Evolutionary conservation across 2,797 vertebrate species (phyloP).

Genomic region (Phoebastria nigripes): DNA sequence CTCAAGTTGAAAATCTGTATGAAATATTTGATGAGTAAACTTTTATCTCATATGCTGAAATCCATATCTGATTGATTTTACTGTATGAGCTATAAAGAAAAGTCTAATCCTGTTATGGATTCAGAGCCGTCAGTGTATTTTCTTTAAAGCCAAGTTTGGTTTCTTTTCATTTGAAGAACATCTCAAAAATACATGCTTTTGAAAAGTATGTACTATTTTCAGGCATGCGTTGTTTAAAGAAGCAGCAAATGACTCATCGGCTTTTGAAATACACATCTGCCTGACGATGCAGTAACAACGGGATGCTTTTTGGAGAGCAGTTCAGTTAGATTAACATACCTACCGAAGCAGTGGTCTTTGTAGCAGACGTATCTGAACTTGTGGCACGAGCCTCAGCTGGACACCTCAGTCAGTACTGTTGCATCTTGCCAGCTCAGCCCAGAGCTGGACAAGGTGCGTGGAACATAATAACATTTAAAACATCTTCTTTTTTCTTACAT

Average conservation of each 20-base stretch:
- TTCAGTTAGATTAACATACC: background rate
- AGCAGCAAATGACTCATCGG: background rate
- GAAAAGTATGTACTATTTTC: background rate
- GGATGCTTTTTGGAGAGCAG: background rate
- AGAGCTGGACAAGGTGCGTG: background rate
- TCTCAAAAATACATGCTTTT: background rate
- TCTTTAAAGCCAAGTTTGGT: background rate
- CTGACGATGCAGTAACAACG: background rate
- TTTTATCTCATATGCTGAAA: slow-evolving; percentile 48
- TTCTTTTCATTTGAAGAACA: background rate
- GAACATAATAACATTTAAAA: background rate
- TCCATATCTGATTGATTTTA: slow-evolving; percentile 60
- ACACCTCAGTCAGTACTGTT: background rate
- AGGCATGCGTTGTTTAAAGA: background rate
- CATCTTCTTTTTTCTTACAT: background rate
- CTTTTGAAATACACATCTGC: background rate
- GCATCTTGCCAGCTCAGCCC: background rate
- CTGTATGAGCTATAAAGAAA: slow-evolving; percentile 35
- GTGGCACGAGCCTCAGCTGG: background rate
- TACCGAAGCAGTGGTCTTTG: background rate
- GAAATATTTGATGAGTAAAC: slow-evolving; percentile 56
- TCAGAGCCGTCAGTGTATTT: background rate
- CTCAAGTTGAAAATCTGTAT: slow-evolving; percentile 26
- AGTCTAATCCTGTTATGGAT: background rate
- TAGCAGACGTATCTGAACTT: background rate